These are phyloP conservation scores for Akabosia matsudoensis DNA, from an alignment of 1,140 invertebrate species.

Conservation along the genomic window DNA sequence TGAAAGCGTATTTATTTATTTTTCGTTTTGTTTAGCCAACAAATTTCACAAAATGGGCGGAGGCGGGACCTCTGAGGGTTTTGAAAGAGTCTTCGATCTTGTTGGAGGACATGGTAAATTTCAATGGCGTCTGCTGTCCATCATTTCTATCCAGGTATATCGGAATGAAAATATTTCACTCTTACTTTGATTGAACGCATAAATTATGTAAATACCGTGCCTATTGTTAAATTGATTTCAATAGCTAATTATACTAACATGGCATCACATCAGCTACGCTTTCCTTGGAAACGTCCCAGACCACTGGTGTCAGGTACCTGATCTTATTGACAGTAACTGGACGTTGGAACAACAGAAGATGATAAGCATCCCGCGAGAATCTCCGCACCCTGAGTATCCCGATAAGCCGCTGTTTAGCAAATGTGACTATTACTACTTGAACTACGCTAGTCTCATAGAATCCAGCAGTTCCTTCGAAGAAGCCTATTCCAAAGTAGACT, in stretches of 20 bases:
- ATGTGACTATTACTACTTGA: slow-evolving; percentile 38
- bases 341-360: slow-evolving; percentile 38
- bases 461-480: slow-evolving; percentile 26
- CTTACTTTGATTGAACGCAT: not conserved
- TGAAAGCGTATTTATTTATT: too few species aligned
- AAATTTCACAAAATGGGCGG: too few species aligned
- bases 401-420: not conserved
- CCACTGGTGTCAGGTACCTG: slow-evolving; percentile 48
- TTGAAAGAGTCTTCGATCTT: slow-evolving; percentile 30
- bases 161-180: not conserved
- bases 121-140: slow-evolving; percentile 25
- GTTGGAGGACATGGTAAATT: slow-evolving; percentile 27
- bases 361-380: slow-evolving; percentile 39
- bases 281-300: slow-evolving; percentile 49
- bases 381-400: not conserved
- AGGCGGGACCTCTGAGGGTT: too few species aligned
- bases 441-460: slow-evolving; percentile 15
- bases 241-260: slow-evolving; percentile 33
- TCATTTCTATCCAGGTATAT: slow-evolving; percentile 22
- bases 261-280: slow-evolving; percentile 44
- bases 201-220: too few species aligned
- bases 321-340: slow-evolving; percentile 41
- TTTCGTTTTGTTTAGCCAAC: too few species aligned
- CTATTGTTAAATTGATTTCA: not conserved
- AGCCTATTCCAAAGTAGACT: slow-evolving; percentile 18